Conservation (phyloP, 1,140 invertebrate genomes). For the Drosophila biarmipes region DNA sequence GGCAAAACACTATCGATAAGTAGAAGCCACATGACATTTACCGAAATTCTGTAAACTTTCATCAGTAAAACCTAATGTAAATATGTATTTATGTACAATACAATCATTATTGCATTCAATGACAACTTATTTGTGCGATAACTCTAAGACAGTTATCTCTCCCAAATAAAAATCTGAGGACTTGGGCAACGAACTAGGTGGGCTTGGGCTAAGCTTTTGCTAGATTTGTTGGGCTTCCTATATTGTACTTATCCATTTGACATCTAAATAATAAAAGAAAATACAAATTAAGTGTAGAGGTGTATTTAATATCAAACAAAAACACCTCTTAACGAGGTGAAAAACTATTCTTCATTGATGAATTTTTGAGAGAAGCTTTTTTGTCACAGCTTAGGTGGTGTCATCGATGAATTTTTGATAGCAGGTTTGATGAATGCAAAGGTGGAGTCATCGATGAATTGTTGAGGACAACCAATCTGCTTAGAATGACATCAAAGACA, state of each 20-base stretch:
- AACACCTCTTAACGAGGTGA: too few species aligned
- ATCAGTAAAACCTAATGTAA: slow-evolving; percentile 47
- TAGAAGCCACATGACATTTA: slow-evolving; percentile 8
- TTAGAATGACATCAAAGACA: too few species aligned
- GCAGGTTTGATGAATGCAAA: too few species aligned
- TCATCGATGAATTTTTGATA: too few species aligned
- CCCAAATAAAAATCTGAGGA: slow-evolving; percentile 15
- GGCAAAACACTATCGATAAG: slow-evolving; percentile 33
- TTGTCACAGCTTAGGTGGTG: too few species aligned
- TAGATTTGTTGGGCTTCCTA: slow-evolving; percentile 1
- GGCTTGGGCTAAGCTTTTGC: slow-evolving; percentile 25
- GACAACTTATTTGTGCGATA: slow-evolving; percentile 27
- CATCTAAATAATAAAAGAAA: neutral
- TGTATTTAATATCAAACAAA: neutral
- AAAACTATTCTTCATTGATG: too few species aligned
- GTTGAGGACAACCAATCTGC: too few species aligned
- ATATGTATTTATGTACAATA: slow-evolving; percentile 66
- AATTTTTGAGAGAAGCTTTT: too few species aligned
- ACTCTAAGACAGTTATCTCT: slow-evolving; percentile 13
- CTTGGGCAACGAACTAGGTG: slow-evolving; percentile 11
- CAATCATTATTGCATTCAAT: slow-evolving; percentile 5
- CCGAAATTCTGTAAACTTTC: neutral
- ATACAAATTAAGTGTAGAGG: too few species aligned
- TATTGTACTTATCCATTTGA: neutral
- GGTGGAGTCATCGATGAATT: too few species aligned